Conservation (phyloP, 2,797 vertebrate genomes). For the Sebastolobus alascanus region DNA sequence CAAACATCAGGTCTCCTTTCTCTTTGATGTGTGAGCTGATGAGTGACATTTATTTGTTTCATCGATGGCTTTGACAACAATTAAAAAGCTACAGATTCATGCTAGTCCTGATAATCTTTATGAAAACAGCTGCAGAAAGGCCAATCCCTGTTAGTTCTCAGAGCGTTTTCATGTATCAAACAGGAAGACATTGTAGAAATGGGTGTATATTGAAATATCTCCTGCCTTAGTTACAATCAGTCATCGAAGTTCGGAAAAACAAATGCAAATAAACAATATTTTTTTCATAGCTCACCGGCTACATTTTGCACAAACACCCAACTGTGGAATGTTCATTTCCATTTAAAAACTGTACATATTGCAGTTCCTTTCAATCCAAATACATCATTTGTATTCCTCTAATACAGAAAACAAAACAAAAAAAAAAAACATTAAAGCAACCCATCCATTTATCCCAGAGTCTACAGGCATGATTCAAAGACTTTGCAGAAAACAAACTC, state of each 20-base stretch:
- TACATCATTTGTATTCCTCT: conserved; percentile 27
- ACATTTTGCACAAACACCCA: conserved; percentile 37
- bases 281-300: conserved; percentile 20
- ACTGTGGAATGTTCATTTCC: conserved; percentile 71
- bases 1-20: neutral
- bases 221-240: conserved; percentile 65
- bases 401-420: conserved; percentile 37
- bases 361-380: conserved; percentile 46
- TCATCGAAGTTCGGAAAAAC: conserved; percentile 25
- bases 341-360: conserved; percentile 69
- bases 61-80: conserved; percentile 26
- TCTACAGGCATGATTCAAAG: conserved; percentile 10
- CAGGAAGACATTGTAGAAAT: conserved; percentile 61
- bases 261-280: neutral
- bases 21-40: conserved; percentile 6
- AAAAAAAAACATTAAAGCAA: conserved; percentile 51
- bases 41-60: conserved; percentile 12
- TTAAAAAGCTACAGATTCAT: conserved; percentile 37
- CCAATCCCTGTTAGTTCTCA: conserved; percentile 25
- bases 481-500: conserved; percentile 1
- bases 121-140: conserved; percentile 31
- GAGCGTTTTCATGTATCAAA: conserved; percentile 32
- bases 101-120: conserved; percentile 36
- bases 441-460: conserved; percentile 2
- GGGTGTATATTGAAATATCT: conserved; percentile 26